Percentiles rank a stretch among this genome's conserved stretches.
These are phyloP conservation scores for Panorpa germanica DNA, from an alignment of 2,888 invertebrate species.

Conservation along the genomic window DNA sequence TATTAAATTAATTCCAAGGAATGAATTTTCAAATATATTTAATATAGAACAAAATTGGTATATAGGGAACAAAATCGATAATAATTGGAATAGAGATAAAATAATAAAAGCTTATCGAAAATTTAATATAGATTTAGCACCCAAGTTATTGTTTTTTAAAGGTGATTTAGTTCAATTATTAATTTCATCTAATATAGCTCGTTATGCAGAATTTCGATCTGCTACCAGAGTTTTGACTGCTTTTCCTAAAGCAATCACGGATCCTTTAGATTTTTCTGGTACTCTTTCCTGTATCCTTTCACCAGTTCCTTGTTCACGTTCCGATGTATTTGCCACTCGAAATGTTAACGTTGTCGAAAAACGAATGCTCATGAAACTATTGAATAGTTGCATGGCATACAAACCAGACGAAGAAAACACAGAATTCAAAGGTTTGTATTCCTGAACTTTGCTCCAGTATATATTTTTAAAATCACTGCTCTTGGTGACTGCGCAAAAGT, in stretches of 20 bases:
- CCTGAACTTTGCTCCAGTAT: no score
- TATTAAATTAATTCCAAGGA: no score
- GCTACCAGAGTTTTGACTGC: constrained; percentile 78
- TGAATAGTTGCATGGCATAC: constrained; percentile 66
- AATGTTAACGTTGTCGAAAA: constrained; percentile 85
- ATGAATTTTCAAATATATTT: no score
- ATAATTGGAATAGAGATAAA: constrained; percentile 30
- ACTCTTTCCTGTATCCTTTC: no score
- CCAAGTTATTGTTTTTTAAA: constrained; percentile 77
- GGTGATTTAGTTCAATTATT: constrained; percentile 84
- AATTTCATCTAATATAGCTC: constrained; percentile 88
- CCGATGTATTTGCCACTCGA: constrained; percentile 89
- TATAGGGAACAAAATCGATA: constrained; percentile 13
- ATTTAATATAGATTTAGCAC: constrained; percentile 86
- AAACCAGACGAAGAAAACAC: constrained; percentile 51
- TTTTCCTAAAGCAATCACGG: constrained; percentile 55
- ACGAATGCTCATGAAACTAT: constrained; percentile 84
- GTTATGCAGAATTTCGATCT: constrained; percentile 91
- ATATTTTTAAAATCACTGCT: no score
- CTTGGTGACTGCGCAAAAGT: no score
- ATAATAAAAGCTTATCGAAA: constrained; percentile 49
- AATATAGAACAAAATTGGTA: constrained; percentile 12
- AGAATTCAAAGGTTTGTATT: constrained; percentile 57
- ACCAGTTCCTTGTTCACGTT: constrained; percentile 83
- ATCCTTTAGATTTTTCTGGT: no score